Evolutionary conservation across 2,797 vertebrate genomes (phyloP).

Genomic region (Silurus aristotelis): DNA sequence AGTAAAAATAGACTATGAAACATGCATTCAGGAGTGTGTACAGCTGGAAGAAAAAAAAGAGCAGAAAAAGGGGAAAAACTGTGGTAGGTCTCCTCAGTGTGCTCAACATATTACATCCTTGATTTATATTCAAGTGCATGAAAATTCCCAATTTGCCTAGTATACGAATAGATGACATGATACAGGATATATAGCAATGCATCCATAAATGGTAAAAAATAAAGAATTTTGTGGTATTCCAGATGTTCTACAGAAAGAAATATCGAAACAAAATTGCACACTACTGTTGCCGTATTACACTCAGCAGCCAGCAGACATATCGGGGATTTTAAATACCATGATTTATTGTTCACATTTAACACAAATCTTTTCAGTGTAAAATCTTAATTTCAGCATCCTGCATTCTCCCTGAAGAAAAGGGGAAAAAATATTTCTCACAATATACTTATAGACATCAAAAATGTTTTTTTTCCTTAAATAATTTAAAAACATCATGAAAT

Average conservation of each 20-base stretch:
- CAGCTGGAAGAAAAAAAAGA: conserved; percentile 24
- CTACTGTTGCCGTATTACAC: too few relatives aligned
- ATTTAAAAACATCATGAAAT: neutral
- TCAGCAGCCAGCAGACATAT: too few relatives aligned
- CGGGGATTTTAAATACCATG: too few relatives aligned
- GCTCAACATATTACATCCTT: conserved; percentile 38
- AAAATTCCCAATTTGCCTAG: conserved; percentile 24
- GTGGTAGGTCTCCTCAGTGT: conserved; percentile 41
- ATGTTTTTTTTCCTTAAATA: neutral
- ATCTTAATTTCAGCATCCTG: too few relatives aligned
- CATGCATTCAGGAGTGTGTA: conserved; percentile 20
- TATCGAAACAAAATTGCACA: neutral
- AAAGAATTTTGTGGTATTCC: conserved; percentile 1
- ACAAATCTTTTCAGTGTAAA: too few relatives aligned
- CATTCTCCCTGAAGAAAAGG: too few relatives aligned
- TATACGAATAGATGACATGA: conserved; percentile 20
- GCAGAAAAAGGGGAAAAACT: conserved; percentile 16
- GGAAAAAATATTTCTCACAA: too few relatives aligned
- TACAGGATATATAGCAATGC: neutral
- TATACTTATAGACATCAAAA: too few relatives aligned
- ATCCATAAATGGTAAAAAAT: neutral
- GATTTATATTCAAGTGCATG: conserved; percentile 25
- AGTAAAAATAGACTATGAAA: conserved; percentile 37
- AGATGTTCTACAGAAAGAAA: conserved; percentile 14
- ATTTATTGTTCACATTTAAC: too few relatives aligned